These are phyloP conservation scores for Hemaris fuciformis DNA, from an alignment of 2,888 invertebrate species.

Conservation along the genomic window DNA sequence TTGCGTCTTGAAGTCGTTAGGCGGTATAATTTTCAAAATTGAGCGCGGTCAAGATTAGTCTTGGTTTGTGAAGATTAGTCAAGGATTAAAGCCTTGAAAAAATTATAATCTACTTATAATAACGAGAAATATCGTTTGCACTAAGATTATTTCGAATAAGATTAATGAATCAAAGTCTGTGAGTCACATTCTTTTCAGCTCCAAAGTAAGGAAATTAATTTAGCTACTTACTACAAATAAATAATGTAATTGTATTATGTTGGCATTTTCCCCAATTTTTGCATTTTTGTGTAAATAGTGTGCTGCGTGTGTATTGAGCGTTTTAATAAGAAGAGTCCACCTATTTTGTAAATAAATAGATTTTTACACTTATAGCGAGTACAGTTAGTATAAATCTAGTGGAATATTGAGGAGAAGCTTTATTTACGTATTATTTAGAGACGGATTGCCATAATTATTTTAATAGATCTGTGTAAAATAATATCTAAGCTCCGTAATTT, in stretches of 20 bases:
- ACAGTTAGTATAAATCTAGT: slow-evolving; percentile 47
- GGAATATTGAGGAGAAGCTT: slow-evolving; percentile 66
- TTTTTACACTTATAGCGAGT: slow-evolving; percentile 71
- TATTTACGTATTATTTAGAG: slow-evolving; percentile 65
- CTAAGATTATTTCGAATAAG: not conserved
- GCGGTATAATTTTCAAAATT: too few relatives aligned
- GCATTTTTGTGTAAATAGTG: slow-evolving; percentile 52
- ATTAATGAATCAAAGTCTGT: not conserved
- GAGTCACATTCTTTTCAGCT: not conserved
- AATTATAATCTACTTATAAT: too few relatives aligned
- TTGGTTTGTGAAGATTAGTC: too few relatives aligned
- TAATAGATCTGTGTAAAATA: slow-evolving; percentile 11
- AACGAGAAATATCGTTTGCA: not conserved
- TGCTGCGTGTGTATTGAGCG: slow-evolving; percentile 67
- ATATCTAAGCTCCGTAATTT: slow-evolving; percentile 13
- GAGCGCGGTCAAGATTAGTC: too few relatives aligned
- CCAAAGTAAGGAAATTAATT: not conserved
- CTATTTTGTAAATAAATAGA: slow-evolving; percentile 79
- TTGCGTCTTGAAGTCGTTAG: not conserved
- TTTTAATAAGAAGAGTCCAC: slow-evolving; percentile 78
- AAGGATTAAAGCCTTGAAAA: too few relatives aligned
- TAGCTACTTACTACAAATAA: not conserved
- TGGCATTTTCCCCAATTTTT: slow-evolving; percentile 17
- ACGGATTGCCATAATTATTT: slow-evolving; percentile 65
- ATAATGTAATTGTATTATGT: not conserved